Base-by-base conservation (phyloP, 2,888 invertebrate species). In the Drosophila kuntzei region DNA sequence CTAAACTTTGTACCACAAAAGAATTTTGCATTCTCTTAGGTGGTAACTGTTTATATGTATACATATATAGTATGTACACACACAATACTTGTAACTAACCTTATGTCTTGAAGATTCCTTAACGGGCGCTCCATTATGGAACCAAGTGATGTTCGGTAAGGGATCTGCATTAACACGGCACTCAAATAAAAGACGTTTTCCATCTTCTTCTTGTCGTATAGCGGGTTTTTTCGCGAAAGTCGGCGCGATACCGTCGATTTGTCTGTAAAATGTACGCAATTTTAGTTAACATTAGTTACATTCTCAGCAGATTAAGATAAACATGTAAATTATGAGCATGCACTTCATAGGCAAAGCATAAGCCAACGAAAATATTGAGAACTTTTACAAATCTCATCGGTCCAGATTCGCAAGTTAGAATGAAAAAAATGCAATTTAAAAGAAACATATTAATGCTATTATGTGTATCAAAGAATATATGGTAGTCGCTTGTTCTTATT, bases 171-270 rank as follows among this genome's bases (percentile, higher is more conserved):
- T 96, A 90, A 98, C 97, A 91, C 97, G 95, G 93, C 98, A 98
- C 94, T 98, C 98, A 93, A 98, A 98, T 89, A 98, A 94, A 87
- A 98, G 94, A 92, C 97, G 95, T 93, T 97, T 97, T 89, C 98
- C 98, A 93, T 98, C 98, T 93, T 98, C 98, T 93, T 98, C 98
- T 93, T 99, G 98, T 92, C 98, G 95, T 93, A 99, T 99, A 89
- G 98, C 96, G 75, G 98, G 98, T 93, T 98, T 98, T 94, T 98
- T 98, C 93, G 98, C 96, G 94, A 99, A 99, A 91, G 98, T 98
- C 91, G 98, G 98, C 93, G 98, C 98, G 93, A 97, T 96, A 92
- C 98, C 98, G 94, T 98, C 98, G 94, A 98, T 97, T 97, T 98
- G 98, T 95, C 98, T 98, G 93, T 18, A 64, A 66, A 8, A 34